Evolutionary conservation across 2,113 vertebrate genomes (phyloP).

Genomic region (Aptenodytes forsteri): DNA sequence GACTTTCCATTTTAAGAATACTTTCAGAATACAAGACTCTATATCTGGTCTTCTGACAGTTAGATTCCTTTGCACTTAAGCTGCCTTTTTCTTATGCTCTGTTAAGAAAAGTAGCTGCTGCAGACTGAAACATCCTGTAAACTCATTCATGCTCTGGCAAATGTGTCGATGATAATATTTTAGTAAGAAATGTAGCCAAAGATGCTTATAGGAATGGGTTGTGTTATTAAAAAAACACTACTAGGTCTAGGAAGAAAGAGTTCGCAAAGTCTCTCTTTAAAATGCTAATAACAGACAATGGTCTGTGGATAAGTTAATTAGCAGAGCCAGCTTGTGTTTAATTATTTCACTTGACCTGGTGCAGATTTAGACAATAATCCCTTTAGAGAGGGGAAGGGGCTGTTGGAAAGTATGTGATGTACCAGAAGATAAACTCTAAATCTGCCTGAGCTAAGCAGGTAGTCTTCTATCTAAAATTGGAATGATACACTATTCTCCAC

Average conservation of each 20-base stretch:
- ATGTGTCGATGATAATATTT: background rate
- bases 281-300: conserved; percentile 68
- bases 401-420: conserved; percentile 30
- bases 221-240: background rate
- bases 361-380: conserved; percentile 69
- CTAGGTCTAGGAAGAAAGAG: background rate
- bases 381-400: conserved; percentile 56
- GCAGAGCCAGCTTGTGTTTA: conserved; percentile 63
- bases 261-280: conserved; percentile 57
- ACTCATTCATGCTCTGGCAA: background rate
- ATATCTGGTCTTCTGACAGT: background rate
- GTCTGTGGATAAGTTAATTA: conserved; percentile 76
- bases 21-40: background rate
- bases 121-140: background rate
- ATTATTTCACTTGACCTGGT: conserved; percentile 74
- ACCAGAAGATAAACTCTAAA: conserved; percentile 57
- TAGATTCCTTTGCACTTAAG: background rate
- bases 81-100: background rate
- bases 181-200: background rate
- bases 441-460: conserved; percentile 44
- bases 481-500: conserved; percentile 42
- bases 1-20: background rate
- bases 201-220: background rate
- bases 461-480: conserved; percentile 44
- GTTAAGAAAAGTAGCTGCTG: background rate